These are phyloP conservation scores for Drosophila funebris DNA, from an alignment of 1,140 invertebrate genomes.

Conservation along the genomic window DNA sequence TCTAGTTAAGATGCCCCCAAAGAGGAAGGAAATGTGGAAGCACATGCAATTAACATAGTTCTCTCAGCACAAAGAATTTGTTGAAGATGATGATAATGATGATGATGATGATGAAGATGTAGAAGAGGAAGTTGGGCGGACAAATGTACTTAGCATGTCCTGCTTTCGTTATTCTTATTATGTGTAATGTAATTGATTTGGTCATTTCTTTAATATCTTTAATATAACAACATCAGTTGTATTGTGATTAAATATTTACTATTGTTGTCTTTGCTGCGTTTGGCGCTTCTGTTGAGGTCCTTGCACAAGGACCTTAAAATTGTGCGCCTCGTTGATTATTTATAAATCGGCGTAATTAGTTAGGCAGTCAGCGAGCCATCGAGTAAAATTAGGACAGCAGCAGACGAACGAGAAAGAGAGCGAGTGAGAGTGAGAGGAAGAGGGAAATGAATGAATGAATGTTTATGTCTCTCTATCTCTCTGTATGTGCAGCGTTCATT, in stretches of 20 bases:
- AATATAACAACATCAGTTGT: conserved; percentile 5
- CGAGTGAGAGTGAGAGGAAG: not conserved
- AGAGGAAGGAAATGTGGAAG: conserved; percentile 2
- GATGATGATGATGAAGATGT: not conserved
- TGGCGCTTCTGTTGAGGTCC: conserved; percentile 19
- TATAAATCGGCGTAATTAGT: conserved; percentile 77
- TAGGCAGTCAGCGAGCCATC: conserved; percentile 56
- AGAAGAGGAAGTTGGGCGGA: not conserved
- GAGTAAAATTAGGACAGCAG: conserved; percentile 59
- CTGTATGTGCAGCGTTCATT: conserved; percentile 70
- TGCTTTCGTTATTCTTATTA: no score
- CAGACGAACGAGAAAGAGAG: not conserved
- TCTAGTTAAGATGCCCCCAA: conserved; percentile 17
- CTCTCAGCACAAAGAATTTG: not conserved
- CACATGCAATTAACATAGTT: conserved; percentile 27
- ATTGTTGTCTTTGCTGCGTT: no score
- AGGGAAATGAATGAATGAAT: conserved; percentile 13
- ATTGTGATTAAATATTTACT: conserved; percentile 30
- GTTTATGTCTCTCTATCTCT: conserved; percentile 7
- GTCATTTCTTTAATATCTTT: not conserved
- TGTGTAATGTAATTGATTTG: conserved; percentile 2
- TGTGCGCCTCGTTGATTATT: conserved; percentile 68
- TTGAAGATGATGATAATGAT: not conserved
- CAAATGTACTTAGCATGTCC: conserved; percentile 23
- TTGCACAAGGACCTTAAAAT: conserved; percentile 70